Percentiles rank a stretch among this genome's conserved stretches.
These are phyloP conservation scores for Engystomops pustulosus DNA, from an alignment of 2,113 vertebrate genomes.

Conservation along the genomic window DNA sequence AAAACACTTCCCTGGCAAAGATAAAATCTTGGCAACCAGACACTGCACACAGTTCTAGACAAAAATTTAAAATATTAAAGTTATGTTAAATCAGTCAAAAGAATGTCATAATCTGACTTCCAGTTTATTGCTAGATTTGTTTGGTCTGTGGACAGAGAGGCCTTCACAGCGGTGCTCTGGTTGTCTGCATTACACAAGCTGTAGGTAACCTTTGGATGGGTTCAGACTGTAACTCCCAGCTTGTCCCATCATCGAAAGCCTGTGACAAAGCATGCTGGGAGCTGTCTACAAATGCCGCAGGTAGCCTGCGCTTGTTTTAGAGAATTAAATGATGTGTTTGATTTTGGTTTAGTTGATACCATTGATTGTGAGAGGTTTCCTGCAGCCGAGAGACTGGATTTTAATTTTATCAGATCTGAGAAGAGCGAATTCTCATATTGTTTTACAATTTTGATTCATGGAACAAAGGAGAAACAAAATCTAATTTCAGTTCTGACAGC, in stretches of 20 bases:
- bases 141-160: neutral
- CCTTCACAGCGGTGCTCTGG: neutral
- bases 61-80: slow-evolving; percentile 28
- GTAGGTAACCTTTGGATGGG: neutral
- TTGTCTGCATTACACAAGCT: neutral
- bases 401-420: slow-evolving; percentile 15
- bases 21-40: slow-evolving; percentile 28
- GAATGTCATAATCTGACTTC: neutral
- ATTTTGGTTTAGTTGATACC: neutral
- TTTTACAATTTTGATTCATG: slow-evolving; percentile 8
- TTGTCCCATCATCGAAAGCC: neutral
- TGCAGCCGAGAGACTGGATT: slow-evolving; percentile 1
- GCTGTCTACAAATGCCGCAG: neutral
- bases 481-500: slow-evolving; percentile 41
- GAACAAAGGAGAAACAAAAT: neutral
- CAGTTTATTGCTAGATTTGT: neutral
- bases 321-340: slow-evolving; percentile 16
- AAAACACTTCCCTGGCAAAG: slow-evolving; percentile 26
- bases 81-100: slow-evolving; percentile 15
- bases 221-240: neutral
- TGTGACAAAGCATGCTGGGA: slow-evolving; percentile 10
- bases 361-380: neutral
- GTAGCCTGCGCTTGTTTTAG: neutral
- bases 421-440: slow-evolving; percentile 36
- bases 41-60: neutral